Base-by-base conservation (phyloP, 2,888 invertebrate genomes). In the Carabus problematicus region DNA sequence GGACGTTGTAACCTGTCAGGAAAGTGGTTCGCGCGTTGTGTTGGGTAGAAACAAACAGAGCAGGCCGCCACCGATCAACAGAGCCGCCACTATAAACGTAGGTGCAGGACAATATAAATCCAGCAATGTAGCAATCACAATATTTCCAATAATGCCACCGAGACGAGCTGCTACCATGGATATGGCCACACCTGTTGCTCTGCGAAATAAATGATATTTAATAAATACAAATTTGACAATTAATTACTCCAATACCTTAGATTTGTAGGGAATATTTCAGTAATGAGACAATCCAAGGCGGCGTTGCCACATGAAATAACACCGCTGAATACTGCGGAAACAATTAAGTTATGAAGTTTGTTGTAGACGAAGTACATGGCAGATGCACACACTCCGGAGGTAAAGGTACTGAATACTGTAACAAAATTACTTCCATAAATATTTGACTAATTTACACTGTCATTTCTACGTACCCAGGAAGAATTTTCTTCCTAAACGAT, bases 191-290 rank as follows among this genome's bases (percentile, higher is more conserved):
- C 95, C 95, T 54, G 95, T 95, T 59, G 95, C 95, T 76, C 94
- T 92, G 82, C 0, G 84, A 52, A 62, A 16, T n/a, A 60, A 45
- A 14, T 11, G 18, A 8, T 18, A 8, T 14, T 6, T 11, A n/a
- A 14, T 40, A 1, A 18, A 19, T 8, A n/a, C 12, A 12, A 14
- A 41, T 12, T 14, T 9, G 8, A 14, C 19, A 9, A 4, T 8
- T 12, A 12, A 52, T 39, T 3, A 8, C 40, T 69, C 40, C n/a
- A 2, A 45, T 83, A 92, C 92, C 94, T 89, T 77, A 96, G 85
- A 82, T 93, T 91, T 49, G 96, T 96, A 42, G 96, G 96, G 81
- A 95, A 96, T 71, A 96, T 92, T 84, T 97, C 97, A 19, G 94
- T 94, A 78, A 94, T 93, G 74, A 97, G 88, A 79, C 96, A 96